Evolutionary conservation across 2,113 vertebrate species (phyloP), one percentile per base, ranked within the genome.

Genomic region (Oncorhynchus keta): DNA sequence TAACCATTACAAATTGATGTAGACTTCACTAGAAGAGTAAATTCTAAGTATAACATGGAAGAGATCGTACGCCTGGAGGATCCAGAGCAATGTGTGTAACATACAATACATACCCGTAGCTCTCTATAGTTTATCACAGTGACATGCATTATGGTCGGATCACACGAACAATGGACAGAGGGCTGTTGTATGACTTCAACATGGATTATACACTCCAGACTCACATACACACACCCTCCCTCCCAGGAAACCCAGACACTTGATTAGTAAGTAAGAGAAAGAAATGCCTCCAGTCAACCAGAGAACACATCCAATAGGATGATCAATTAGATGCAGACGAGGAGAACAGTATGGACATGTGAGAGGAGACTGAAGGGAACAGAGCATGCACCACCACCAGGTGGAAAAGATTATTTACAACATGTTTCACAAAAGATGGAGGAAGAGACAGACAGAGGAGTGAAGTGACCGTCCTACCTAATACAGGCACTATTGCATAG

Each of bases 401-500:
- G 45, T 26, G 35, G 70, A 73, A 35, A 45, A 61, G 59, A 74
- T 48, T 32, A 32, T 32, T 0, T 1, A 32, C 32, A 32, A 32
- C 32, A 32, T 32, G 32, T 32, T 32, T 32, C 32, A 9, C 9
- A 5, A 22, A 11, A 49, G 22, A 7, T 72, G 20, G 51, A 55
- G 59, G 64, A 78, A 20, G 32, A 35, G 30, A 30, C 14, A 61
- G 14, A 78, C 65, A 76, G 79, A 74, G 39, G 66, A 66, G 81
- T 32, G 87, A 70, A 86, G 74, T 79, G 75, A 83, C 85, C 55
- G 62, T 87, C 95, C 93, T 97, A 99, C 98, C 98, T 91, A 99
- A 92, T 85, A 99, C 95, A 5, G 98, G 98, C 79, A 99, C 97
- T 90, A 99, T 97, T 89, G 97, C 97, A 81, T 98, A 98, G 94